A percentile compares a stretch with the other conserved stretches of the same genome.
These are phyloP conservation scores for Hyperoplus immaculatus DNA, from an alignment of 2,797 vertebrate genomes.

Conservation along the genomic window DNA sequence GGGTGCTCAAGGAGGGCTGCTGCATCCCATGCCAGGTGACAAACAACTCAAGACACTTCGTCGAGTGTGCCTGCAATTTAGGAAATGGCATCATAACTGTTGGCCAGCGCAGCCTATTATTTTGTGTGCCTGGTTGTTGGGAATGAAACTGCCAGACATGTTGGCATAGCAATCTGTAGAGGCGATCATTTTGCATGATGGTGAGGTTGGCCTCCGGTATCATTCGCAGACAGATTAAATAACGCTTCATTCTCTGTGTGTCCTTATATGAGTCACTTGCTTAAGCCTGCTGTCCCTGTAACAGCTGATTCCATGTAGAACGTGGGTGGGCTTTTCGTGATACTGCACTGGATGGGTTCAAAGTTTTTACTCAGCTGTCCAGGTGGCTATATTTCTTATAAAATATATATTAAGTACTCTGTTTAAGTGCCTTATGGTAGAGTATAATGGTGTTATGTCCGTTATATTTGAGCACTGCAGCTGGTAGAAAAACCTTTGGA, in stretches of 20 bases:
- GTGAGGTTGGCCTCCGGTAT: slow-evolving; percentile 67
- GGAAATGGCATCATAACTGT: slow-evolving; percentile 76
- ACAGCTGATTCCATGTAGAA: slow-evolving; percentile 30
- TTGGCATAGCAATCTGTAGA: slow-evolving; percentile 72
- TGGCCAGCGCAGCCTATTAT: slow-evolving; percentile 75
- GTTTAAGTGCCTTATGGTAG: slow-evolving; percentile 8
- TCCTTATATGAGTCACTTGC: slow-evolving; percentile 47
- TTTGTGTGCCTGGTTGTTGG: slow-evolving; percentile 72
- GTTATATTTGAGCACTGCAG: slow-evolving; percentile 55
- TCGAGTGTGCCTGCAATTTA: slow-evolving; percentile 66
- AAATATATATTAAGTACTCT: slow-evolving; percentile 18
- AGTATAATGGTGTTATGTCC: slow-evolving; percentile 37
- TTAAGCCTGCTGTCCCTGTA: slow-evolving; percentile 34
- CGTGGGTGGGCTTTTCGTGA: slow-evolving; percentile 1
- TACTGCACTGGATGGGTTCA: slow-evolving; percentile 21
- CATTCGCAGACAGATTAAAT: slow-evolving; percentile 69
- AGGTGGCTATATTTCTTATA: slow-evolving; percentile 15
- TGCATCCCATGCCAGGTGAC: slow-evolving; percentile 76
- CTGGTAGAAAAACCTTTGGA: slow-evolving; percentile 57
- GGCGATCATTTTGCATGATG: slow-evolving; percentile 68
- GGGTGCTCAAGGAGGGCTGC: slow-evolving; percentile 72
- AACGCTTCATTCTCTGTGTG: slow-evolving; percentile 54
- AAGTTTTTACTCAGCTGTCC: slow-evolving; percentile 32
- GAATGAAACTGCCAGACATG: slow-evolving; percentile 73
- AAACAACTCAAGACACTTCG: slow-evolving; percentile 78